Conservation (phyloP, 1,140 invertebrate species). For the Aphelenchoides avenae region DNA sequence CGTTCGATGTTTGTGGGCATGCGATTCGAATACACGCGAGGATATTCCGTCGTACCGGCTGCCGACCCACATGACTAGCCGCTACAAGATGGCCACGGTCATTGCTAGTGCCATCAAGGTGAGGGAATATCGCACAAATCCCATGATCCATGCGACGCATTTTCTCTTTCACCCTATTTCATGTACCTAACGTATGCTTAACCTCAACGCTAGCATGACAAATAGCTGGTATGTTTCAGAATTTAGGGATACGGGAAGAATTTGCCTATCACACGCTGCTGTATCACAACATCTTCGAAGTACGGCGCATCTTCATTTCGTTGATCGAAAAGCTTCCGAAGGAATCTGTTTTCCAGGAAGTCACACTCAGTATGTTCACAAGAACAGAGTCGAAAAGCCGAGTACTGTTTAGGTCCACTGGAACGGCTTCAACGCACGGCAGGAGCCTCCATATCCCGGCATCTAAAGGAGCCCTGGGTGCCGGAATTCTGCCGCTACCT, state of each 20-base stretch:
- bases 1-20: conserved; percentile 28
- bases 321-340: conserved; percentile 23
- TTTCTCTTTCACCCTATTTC: no score
- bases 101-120: conserved; percentile 21
- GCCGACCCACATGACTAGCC: conserved; percentile 16
- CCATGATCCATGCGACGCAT: not conserved
- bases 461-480: conserved; percentile 19
- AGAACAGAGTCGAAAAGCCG: not conserved
- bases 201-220: no score
- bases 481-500: conserved; percentile 27
- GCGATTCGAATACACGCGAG: conserved; percentile 10
- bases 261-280: conserved; percentile 29
- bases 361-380: conserved; percentile 18
- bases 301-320: conserved; percentile 23
- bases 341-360: conserved; percentile 17
- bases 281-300: conserved; percentile 29
- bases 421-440: conserved; percentile 17
- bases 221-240: no score
- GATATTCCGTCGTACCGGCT: conserved; percentile 20
- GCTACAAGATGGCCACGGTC: conserved; percentile 24
- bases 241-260: conserved; percentile 23
- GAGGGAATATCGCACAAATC: conserved; percentile 11
- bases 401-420: conserved; percentile 20
- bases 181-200: no score
- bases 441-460: conserved; percentile 14